These are phyloP conservation scores for Megamerina dolium DNA, from an alignment of 2,888 invertebrate species.

Conservation along the genomic window DNA sequence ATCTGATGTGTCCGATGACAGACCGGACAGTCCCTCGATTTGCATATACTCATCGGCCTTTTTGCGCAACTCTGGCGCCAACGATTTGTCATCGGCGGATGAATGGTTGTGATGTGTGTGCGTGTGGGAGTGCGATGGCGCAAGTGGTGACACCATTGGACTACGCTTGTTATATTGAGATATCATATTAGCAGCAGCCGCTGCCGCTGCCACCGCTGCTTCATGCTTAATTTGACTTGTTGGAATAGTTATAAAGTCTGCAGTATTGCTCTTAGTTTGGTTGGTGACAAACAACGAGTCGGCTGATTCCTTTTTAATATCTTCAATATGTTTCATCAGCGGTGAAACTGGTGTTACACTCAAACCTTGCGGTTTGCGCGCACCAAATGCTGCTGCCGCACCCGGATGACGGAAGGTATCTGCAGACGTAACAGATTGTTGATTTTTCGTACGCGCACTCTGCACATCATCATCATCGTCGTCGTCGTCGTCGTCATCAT, in stretches of 20 bases:
- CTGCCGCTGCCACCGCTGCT: slow-evolving; percentile 25
- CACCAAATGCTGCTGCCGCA: slow-evolving; percentile 18
- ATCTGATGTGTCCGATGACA: slow-evolving; percentile 36
- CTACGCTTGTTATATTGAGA: slow-evolving; percentile 14
- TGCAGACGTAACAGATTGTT: slow-evolving; percentile 14
- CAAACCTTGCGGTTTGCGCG: slow-evolving; percentile 29
- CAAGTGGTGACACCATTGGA: slow-evolving; percentile 12
- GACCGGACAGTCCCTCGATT: slow-evolving; percentile 26
- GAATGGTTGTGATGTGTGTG: slow-evolving; percentile 15
- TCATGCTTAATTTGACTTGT: slow-evolving; percentile 45
- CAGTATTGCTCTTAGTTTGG: too few species aligned
- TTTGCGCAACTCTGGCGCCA: slow-evolving; percentile 25
- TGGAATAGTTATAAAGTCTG: slow-evolving; percentile 34
- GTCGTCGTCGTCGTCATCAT: slow-evolving; percentile 24
- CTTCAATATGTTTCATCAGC: slow-evolving; percentile 9
- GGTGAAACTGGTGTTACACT: slow-evolving; percentile 33
- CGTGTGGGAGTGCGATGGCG: slow-evolving; percentile 1
- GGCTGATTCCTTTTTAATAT: not conserved
- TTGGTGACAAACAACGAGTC: too few species aligned
- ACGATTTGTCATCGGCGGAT: slow-evolving; percentile 20
- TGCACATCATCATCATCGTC: slow-evolving; percentile 14
- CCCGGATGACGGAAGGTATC: slow-evolving; percentile 24
- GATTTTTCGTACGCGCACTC: slow-evolving; percentile 11
- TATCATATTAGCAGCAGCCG: slow-evolving; percentile 2
- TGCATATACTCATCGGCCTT: slow-evolving; percentile 18